Conservation (phyloP, 2,888 invertebrate species). For the Thelaira solivaga region DNA sequence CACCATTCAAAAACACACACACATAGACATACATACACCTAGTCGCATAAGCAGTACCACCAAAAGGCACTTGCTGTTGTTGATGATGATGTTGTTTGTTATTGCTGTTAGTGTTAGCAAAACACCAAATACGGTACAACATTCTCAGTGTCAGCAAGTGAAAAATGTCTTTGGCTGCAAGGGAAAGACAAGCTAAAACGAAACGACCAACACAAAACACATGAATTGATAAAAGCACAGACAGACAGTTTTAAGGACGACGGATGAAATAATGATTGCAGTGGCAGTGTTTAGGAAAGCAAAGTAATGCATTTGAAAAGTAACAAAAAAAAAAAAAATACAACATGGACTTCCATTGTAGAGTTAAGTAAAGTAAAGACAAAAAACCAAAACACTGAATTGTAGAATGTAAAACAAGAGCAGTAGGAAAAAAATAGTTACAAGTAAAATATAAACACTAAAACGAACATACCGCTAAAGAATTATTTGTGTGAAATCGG, state of each 20-base stretch:
- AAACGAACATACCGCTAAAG: too few species aligned
- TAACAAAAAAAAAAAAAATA: background rate
- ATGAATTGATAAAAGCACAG: background rate
- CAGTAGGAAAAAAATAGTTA: too few species aligned
- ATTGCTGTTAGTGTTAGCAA: constrained; percentile 19
- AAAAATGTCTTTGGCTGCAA: constrained; percentile 58
- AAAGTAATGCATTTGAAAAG: constrained; percentile 37
- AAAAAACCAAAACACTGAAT: constrained; percentile 44
- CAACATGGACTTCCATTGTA: background rate
- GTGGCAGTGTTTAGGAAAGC: constrained; percentile 28
- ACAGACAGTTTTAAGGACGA: background rate
- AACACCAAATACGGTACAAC: constrained; percentile 38
- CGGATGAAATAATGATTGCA: background rate
- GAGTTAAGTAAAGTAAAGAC: background rate
- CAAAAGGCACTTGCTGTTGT: constrained; percentile 36
- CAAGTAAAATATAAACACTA: too few species aligned
- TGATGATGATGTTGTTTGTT: background rate
- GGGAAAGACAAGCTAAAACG: constrained; percentile 44
- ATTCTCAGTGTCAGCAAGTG: constrained; percentile 54
- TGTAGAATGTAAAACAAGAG: too few species aligned
- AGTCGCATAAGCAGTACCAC: constrained; percentile 37
- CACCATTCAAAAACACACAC: background rate
- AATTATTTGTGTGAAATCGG: too few species aligned
- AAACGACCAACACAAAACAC: background rate
- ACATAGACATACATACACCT: background rate